phyloP scores from a whole-genome alignment of 2,888 invertebrate genomes.

The Drosophila meridiana region DNA sequence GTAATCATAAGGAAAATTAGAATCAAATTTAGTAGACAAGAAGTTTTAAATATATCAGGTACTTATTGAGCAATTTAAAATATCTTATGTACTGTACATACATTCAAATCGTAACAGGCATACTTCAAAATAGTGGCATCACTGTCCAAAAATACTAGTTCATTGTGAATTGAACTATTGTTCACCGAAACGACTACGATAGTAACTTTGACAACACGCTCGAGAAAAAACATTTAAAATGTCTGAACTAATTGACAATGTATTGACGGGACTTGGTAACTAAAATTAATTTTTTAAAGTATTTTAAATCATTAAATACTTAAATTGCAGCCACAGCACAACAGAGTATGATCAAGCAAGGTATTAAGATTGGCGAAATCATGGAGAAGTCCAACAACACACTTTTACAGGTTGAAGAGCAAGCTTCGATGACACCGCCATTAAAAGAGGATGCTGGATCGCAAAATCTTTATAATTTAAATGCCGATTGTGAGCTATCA shows the following conservation, averaged over 20 bases:
- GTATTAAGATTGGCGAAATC: slow-evolving; percentile 70
- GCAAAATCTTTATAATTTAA: slow-evolving; percentile 55
- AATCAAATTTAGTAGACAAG: background rate
- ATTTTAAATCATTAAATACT: background rate
- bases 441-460: slow-evolving; percentile 9
- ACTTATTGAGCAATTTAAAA: background rate
- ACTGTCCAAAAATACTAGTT: background rate
- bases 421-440: slow-evolving; percentile 32
- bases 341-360: slow-evolving; percentile 62
- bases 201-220: background rate
- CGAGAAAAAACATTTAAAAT: slow-evolving; percentile 27
- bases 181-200: background rate
- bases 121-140: background rate
- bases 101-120: background rate
- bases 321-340: slow-evolving; percentile 52
- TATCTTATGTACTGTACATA: background rate
- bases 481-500: slow-evolving; percentile 61
- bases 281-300: background rate
- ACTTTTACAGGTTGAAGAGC: slow-evolving; percentile 77
- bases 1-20: no score
- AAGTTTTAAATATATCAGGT: background rate
- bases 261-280: slow-evolving; percentile 75
- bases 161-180: background rate
- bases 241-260: slow-evolving; percentile 61
- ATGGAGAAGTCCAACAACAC: slow-evolving; percentile 81